These are phyloP conservation scores for Phalacrocorax carbo DNA, from an alignment of 2,113 vertebrate species.

Conservation along the genomic window DNA sequence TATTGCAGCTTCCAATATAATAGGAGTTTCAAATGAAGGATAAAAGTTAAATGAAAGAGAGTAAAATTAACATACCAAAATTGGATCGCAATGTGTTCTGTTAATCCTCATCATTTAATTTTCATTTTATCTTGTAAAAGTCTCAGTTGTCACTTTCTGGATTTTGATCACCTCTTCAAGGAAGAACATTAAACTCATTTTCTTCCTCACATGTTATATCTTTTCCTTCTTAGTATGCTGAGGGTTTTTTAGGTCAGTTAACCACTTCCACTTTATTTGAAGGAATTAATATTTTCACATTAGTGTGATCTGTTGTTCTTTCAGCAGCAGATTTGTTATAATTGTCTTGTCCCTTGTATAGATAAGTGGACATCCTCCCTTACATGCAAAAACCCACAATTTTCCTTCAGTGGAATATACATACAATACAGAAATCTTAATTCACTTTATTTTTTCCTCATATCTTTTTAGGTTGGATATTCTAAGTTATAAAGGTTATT, in stretches of 20 bases:
- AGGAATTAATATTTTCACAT: background rate
- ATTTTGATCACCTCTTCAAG: slow-evolving; percentile 15
- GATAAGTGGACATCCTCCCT: background rate
- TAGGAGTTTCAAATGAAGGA: background rate
- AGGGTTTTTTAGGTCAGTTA: background rate
- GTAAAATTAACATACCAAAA: slow-evolving; percentile 24
- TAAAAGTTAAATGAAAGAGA: slow-evolving; percentile 11
- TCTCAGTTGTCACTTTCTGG: slow-evolving; percentile 1
- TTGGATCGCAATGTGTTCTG: background rate
- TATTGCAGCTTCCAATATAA: background rate
- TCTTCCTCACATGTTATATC: background rate
- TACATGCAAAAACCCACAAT: background rate
- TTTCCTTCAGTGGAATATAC: background rate
- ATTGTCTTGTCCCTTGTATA: background rate
- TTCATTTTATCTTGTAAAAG: background rate
- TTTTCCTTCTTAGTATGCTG: background rate
- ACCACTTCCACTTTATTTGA: background rate
- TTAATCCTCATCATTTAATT: slow-evolving; percentile 30
- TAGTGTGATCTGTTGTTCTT: background rate
- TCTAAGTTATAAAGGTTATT: background rate
- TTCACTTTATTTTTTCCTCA: background rate
- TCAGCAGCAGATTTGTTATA: background rate
- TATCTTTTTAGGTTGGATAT: background rate
- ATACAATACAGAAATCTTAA: background rate
- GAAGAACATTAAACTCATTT: background rate